Evolutionary conservation across 2,113 vertebrate species (phyloP).

Genomic region (Peromyscus leucopus): DNA sequence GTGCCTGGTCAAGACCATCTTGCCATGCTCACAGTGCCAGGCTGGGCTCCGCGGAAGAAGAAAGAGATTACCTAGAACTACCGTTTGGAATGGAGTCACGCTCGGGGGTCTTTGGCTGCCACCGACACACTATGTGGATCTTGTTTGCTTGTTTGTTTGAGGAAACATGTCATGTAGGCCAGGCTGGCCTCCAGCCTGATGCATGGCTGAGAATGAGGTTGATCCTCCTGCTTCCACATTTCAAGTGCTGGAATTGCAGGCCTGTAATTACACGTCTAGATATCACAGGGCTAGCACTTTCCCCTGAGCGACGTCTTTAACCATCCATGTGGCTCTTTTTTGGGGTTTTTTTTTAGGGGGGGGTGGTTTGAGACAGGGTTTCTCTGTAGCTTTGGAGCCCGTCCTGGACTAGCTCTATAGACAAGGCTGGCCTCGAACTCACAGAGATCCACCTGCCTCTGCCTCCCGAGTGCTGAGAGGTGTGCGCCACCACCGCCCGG

Average conservation of each 20-base stretch:
- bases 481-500: no score
- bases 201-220: no score
- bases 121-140: background rate
- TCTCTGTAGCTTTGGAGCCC: no score
- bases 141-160: background rate
- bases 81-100: background rate
- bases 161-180: no score
- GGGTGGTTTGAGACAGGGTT: no score
- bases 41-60: background rate
- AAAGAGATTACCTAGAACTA: background rate
- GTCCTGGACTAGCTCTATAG: no score
- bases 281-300: background rate
- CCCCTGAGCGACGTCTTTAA: background rate
- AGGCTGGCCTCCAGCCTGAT: background rate
- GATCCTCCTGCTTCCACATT: background rate
- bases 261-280: background rate
- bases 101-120: background rate
- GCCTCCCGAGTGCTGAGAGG: no score
- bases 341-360: no score
- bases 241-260: background rate
- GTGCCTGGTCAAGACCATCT: background rate
- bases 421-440: no score
- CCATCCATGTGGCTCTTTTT: background rate
- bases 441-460: no score
- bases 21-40: background rate